Evolutionary conservation across 2,797 vertebrate species (phyloP).

Genomic region (Semaprochilodus insignis): DNA sequence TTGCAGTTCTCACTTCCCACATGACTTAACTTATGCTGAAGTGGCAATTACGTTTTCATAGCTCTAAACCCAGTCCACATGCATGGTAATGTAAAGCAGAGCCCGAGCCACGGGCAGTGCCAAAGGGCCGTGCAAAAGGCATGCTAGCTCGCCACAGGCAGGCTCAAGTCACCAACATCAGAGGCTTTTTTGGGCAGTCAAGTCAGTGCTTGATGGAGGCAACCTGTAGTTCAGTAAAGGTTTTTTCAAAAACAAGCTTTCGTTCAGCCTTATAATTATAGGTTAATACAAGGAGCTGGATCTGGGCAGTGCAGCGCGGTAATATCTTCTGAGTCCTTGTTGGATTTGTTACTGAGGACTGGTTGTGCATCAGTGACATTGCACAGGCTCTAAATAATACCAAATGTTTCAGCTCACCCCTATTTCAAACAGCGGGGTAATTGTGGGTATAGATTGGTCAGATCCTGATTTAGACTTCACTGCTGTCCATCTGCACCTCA

Average conservation of each 20-base stretch:
- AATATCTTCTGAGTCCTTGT: slow-evolving; percentile 60
- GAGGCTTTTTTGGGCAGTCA: slow-evolving; percentile 43
- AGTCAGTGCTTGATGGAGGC: slow-evolving; percentile 45
- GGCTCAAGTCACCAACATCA: slow-evolving; percentile 53
- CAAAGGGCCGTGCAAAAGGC: slow-evolving; percentile 45
- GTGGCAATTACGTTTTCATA: slow-evolving; percentile 60
- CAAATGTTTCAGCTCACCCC: slow-evolving; percentile 61
- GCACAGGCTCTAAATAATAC: slow-evolving; percentile 60
- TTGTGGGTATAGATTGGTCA: slow-evolving; percentile 59
- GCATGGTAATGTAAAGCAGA: slow-evolving; percentile 60
- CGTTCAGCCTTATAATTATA: slow-evolving; percentile 59
- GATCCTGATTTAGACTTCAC: slow-evolving; percentile 59
- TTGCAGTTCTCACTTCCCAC: slow-evolving; percentile 57
- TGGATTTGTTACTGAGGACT: slow-evolving; percentile 58
- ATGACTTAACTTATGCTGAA: slow-evolving; percentile 61
- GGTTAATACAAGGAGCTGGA: slow-evolving; percentile 53
- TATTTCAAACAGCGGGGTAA: slow-evolving; percentile 58
- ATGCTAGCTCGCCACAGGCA: slow-evolving; percentile 47
- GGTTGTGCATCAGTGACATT: slow-evolving; percentile 61
- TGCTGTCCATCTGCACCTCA: slow-evolving; percentile 63
- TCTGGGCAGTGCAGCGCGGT: slow-evolving; percentile 45
- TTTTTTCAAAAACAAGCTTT: slow-evolving; percentile 50
- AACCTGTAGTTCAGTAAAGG: slow-evolving; percentile 53
- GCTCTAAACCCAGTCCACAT: slow-evolving; percentile 57
- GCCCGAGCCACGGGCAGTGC: slow-evolving; percentile 38